Percentiles rank a stretch among this genome's conserved stretches.
Conservation (phyloP, 1,140 invertebrate species). For the Arion vulgaris region DNA sequence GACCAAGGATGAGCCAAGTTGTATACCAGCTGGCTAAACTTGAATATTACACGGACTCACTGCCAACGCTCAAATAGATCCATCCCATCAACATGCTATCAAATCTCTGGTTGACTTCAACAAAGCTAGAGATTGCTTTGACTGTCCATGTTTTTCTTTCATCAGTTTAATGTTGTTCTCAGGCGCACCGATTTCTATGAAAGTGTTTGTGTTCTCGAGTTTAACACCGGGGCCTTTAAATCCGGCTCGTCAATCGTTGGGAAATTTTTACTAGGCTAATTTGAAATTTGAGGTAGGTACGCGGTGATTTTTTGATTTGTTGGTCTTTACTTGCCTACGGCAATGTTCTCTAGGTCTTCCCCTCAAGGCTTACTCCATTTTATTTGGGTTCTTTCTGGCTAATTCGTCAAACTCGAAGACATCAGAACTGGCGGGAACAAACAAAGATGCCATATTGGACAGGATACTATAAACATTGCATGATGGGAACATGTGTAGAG, state of each 20-base stretch:
- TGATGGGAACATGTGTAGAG: too few relatives aligned
- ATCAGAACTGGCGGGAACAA: not conserved
- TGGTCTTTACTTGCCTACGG: not conserved
- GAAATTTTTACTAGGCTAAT: not conserved
- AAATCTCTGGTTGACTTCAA: too few relatives aligned
- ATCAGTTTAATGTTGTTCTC: not conserved
- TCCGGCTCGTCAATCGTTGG: not conserved
- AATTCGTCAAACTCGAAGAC: not conserved
- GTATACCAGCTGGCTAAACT: not conserved
- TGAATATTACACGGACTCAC: too few relatives aligned
- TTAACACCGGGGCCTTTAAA: not conserved
- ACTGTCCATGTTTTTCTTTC: not conserved
- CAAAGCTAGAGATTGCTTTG: not conserved
- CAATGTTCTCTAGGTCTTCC: not conserved
- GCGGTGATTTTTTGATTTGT: not conserved
- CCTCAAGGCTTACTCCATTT: not conserved
- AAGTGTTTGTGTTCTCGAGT: not conserved
- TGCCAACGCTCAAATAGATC: too few relatives aligned
- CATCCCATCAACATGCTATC: not conserved
- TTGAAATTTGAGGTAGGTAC: not conserved
- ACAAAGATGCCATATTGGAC: too few relatives aligned
- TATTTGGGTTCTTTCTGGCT: not conserved
- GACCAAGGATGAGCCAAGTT: not conserved
- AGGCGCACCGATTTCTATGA: not conserved
- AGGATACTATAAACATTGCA: too few relatives aligned